A percentile compares a stretch with the other conserved stretches of the same genome.
phyloP scores from a whole-genome alignment of 2,888 invertebrate species.

The Lordiphosa fenestrarum region DNA sequence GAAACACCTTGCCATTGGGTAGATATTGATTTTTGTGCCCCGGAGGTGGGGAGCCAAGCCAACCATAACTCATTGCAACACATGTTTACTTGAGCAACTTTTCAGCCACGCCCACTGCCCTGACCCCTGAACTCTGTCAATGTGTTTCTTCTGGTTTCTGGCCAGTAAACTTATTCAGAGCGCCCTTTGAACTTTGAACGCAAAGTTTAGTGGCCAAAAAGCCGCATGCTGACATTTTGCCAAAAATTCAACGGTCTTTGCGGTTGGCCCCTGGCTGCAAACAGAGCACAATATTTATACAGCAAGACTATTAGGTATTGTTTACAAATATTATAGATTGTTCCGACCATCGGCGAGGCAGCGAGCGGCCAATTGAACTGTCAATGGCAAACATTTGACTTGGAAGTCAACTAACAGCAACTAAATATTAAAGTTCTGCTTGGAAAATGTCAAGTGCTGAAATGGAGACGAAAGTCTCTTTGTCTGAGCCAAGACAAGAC shows the following conservation, averaged over 20 bases:
- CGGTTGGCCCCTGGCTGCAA: conserved; percentile 26
- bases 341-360: too few relatives aligned
- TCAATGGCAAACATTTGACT: conserved; percentile 39
- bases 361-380: conserved; percentile 31
- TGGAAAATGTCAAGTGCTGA: conserved; percentile 53
- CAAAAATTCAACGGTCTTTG: conserved; percentile 58
- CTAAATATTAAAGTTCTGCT: conserved; percentile 48
- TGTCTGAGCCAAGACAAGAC: conserved; percentile 1
- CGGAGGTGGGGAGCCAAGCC: conserved; percentile 33
- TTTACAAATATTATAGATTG: too few relatives aligned
- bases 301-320: background rate
- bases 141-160: conserved; percentile 25
- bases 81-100: conserved; percentile 64
- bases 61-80: conserved; percentile 72
- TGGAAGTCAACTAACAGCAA: conserved; percentile 22
- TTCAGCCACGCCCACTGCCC: conserved; percentile 28
- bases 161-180: conserved; percentile 55
- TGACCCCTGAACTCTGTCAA: conserved; percentile 18
- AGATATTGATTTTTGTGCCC: conserved; percentile 50
- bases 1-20: conserved; percentile 4
- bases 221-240: conserved; percentile 72
- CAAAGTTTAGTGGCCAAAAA: conserved; percentile 57
- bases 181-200: conserved; percentile 61
- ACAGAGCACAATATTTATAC: conserved; percentile 6
- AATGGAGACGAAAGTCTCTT: conserved; percentile 42